Evolutionary conservation across 2,113 vertebrate genomes (phyloP), one percentile per base, ranked within the genome.

Genomic region (Catagonus wagneri): DNA sequence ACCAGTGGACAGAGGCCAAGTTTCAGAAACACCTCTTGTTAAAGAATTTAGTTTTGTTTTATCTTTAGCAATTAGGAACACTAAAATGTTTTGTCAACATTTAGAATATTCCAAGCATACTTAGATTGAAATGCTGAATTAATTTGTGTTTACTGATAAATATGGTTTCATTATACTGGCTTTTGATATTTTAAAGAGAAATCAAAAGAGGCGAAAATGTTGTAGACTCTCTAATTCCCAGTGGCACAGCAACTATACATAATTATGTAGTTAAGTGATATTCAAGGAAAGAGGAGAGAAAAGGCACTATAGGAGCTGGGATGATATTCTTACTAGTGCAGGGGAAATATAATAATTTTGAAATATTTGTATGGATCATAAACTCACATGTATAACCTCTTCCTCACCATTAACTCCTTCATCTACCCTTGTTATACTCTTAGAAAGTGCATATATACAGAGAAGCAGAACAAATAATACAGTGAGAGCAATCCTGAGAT

Each of bases 401-500:
- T 32, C 16, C 20, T 83, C 22, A 25, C 44, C 44, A 83, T 63
- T 96, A 87, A 76, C 83, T 85, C 22, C 1, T 83, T 27, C 25
- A 89, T 54, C 25, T 29, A 79, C 10, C 4, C 8, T 72, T 52
- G 32, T 4, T 17, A 32, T 76, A 78, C 10, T 94, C 63, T 86
- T 66, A 39, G 76, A 58, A 95, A 95, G 94, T 65, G n/a, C 34
- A 69, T 44, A 68, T 32, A 27, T 7, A 66, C 9, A 90, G 12
- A 95, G 72, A 94, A 94, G 56, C 14, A 81, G 81, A 89, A 69
- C 11, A 93, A 94, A 89, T 89, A 22, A 89, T 56, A 96, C 15
- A 89, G 3, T 52, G 27, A 90, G 34, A 79, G 44, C 1, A 25
- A 71, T 95, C 87, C 66, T 93, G 60, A 95, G 58, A 97, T 94